Evolutionary conservation across 2,888 invertebrate species (phyloP).

Genomic region (Zeuzera pyrina): DNA sequence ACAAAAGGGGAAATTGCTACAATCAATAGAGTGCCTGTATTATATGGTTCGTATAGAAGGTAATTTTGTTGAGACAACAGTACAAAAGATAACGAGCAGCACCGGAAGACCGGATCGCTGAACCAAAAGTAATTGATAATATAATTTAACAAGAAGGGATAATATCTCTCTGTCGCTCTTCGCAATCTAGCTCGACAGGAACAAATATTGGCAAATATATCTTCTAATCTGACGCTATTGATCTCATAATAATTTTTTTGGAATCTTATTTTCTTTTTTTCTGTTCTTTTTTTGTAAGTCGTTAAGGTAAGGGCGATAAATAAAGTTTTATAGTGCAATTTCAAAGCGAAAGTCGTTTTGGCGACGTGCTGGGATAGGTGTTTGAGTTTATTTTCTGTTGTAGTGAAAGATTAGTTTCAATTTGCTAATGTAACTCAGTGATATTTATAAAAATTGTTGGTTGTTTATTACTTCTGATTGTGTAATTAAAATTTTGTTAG

Average conservation of each 20-base stretch:
- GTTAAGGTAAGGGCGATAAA: background rate
- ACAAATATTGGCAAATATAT: slow-evolving; percentile 53
- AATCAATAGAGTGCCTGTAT: slow-evolving; percentile 6
- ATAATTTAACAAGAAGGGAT: slow-evolving; percentile 59
- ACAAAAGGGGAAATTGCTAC: background rate
- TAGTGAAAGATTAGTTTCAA: too few species aligned
- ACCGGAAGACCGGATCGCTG: slow-evolving; percentile 27
- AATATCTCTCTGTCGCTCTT: slow-evolving; percentile 52
- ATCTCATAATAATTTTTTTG: slow-evolving; percentile 24
- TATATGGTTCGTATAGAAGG: slow-evolving; percentile 15
- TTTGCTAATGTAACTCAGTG: too few species aligned
- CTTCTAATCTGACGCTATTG: slow-evolving; percentile 35
- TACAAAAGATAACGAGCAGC: slow-evolving; percentile 39
- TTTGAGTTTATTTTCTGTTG: too few species aligned
- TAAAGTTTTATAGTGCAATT: background rate
- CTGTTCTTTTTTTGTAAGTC: too few species aligned
- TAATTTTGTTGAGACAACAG: slow-evolving; percentile 24
- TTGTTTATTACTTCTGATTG: too few species aligned
- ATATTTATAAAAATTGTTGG: too few species aligned
- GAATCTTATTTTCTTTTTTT: background rate
- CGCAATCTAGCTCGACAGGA: slow-evolving; percentile 47
- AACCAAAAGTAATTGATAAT: slow-evolving; percentile 54
- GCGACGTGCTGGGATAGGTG: too few species aligned
- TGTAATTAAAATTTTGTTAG: too few species aligned
- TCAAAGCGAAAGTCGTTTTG: background rate